Evolutionary conservation across 2,888 invertebrate genomes (phyloP).

Genomic region (Rhagonycha fulva): DNA sequence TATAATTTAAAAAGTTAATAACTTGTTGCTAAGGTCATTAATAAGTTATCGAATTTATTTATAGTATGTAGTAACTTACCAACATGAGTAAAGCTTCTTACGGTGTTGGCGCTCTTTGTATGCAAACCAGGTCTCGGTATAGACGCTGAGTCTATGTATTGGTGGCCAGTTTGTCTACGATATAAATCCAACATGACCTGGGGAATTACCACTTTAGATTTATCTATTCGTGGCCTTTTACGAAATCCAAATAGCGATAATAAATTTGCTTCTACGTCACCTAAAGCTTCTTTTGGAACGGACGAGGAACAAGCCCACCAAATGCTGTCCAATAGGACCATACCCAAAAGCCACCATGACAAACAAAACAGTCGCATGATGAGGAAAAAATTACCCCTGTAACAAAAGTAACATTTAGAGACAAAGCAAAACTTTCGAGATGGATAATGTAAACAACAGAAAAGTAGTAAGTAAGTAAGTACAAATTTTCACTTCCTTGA

Average conservation of each 20-base stretch:
- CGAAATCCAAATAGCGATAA: constrained; percentile 66
- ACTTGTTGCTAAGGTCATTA: not conserved
- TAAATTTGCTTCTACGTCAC: constrained; percentile 61
- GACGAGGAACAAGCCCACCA: constrained; percentile 36
- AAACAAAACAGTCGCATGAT: constrained; percentile 51
- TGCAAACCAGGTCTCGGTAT: constrained; percentile 70
- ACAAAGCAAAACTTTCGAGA: not conserved
- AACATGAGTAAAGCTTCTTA: constrained; percentile 81
- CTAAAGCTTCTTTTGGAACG: constrained; percentile 45
- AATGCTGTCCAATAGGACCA: constrained; percentile 37
- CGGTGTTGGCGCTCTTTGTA: constrained; percentile 81
- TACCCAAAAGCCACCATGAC: constrained; percentile 47
- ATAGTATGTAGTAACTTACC: constrained; percentile 58
- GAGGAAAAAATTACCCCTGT: constrained; percentile 47
- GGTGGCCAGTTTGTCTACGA: constrained; percentile 66
- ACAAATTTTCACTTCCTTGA: constrained; percentile 15
- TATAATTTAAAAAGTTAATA: not conserved
- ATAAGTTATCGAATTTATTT: not conserved
- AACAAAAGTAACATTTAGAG: constrained; percentile 29
- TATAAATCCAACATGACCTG: constrained; percentile 82
- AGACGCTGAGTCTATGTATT: constrained; percentile 63
- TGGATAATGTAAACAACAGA: not conserved
- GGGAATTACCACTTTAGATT: constrained; percentile 67
- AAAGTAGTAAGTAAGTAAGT: not conserved
- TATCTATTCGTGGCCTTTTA: constrained; percentile 58